Evolutionary conservation across 2,888 invertebrate genomes (phyloP).

Genomic region (Drosophila kanekoi): DNA sequence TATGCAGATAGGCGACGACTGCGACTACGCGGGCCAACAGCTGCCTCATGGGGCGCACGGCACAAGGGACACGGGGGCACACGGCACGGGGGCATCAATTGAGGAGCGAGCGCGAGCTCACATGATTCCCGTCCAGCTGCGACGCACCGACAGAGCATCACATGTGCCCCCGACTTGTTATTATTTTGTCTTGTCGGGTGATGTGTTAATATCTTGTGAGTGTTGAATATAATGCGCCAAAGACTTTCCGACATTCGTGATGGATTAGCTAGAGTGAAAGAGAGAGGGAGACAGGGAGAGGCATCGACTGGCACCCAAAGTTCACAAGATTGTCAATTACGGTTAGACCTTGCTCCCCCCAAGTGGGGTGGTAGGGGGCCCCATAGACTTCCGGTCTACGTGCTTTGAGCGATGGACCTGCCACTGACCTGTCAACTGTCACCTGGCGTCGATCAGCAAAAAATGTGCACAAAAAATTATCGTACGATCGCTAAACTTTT

Average conservation of each 20-base stretch:
- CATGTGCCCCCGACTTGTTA: constrained; percentile 47
- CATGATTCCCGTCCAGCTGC: constrained; percentile 57
- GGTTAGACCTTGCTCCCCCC: constrained; percentile 9
- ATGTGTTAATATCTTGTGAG: constrained; percentile 70
- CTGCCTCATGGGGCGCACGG: constrained; percentile 45
- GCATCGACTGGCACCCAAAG: constrained; percentile 5
- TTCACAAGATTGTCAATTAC: constrained; percentile 1
- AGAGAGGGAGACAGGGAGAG: no score
- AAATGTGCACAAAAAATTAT: constrained; percentile 52
- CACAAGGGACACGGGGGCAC: neutral
- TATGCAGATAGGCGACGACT: constrained; percentile 56
- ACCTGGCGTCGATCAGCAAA: constrained; percentile 18
- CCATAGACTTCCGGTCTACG: neutral
- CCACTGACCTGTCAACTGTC: constrained; percentile 23
- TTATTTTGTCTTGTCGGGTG: constrained; percentile 67
- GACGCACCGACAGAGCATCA: constrained; percentile 61
- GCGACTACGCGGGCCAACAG: constrained; percentile 3
- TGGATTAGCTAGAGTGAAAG: constrained; percentile 32
- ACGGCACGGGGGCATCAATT: constrained; percentile 36
- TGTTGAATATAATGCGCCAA: constrained; percentile 30
- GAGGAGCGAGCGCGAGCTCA: constrained; percentile 40
- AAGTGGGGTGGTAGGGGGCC: neutral
- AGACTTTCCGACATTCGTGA: constrained; percentile 35
- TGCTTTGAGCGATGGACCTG: constrained; percentile 28
- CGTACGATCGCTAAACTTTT: constrained; percentile 52